A percentile compares a stretch with the other conserved stretches of the same genome.
These are phyloP conservation scores for Microctonus hyperodae DNA, from an alignment of 2,888 invertebrate genomes.

Conservation along the genomic window DNA sequence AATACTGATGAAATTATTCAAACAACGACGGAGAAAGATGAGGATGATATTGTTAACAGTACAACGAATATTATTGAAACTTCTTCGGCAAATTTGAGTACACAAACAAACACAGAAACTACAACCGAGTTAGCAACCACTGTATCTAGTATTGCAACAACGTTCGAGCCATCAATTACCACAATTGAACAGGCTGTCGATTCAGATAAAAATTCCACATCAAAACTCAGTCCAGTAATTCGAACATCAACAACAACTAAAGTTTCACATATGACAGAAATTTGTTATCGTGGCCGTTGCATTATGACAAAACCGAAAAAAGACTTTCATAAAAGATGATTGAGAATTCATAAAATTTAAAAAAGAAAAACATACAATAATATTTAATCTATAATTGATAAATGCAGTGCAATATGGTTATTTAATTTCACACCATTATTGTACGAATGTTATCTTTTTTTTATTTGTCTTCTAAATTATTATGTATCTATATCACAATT, in stretches of 20 bases:
- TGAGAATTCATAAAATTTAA: slow-evolving; percentile 2
- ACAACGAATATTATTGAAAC: not conserved
- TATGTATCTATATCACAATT: not conserved
- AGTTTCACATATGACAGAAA: slow-evolving; percentile 86
- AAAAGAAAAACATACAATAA: not conserved
- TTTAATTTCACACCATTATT: not conserved
- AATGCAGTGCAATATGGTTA: not conserved
- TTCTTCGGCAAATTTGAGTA: not conserved
- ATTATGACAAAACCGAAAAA: slow-evolving; percentile 68
- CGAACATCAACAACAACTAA: slow-evolving; percentile 84
- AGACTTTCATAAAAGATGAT: slow-evolving; percentile 52
- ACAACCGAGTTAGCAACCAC: slow-evolving; percentile 66
- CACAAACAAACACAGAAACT: slow-evolving; percentile 22
- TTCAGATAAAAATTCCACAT: slow-evolving; percentile 31
- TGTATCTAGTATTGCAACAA: slow-evolving; percentile 38
- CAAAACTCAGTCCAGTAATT: slow-evolving; percentile 65
- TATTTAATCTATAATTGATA: not conserved
- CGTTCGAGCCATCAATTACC: slow-evolving; percentile 34
- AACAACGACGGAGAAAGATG: not conserved
- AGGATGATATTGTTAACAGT: not conserved
- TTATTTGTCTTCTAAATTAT: not conserved
- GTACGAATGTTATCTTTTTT: not conserved
- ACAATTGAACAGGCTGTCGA: slow-evolving; percentile 31
- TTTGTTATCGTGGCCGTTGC: slow-evolving; percentile 86
- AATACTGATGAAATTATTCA: not conserved